Evolutionary conservation across 2,888 invertebrate species (phyloP).

Genomic region (Bedellia somnulentella): DNA sequence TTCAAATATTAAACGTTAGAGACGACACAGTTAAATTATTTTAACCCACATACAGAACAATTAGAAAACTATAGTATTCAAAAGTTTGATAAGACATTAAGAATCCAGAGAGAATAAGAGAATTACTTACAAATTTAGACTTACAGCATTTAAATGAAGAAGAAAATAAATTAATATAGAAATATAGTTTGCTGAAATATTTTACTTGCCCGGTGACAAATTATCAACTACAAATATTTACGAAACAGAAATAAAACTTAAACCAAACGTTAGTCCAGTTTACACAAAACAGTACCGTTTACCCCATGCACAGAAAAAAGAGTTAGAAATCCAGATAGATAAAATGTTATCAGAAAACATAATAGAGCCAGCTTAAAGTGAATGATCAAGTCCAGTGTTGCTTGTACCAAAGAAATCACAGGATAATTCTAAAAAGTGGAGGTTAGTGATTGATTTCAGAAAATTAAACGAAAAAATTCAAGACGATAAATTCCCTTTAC

Average conservation of each 20-base stretch:
- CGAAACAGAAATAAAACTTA: slow-evolving; percentile 1
- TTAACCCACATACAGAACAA: slow-evolving; percentile 5
- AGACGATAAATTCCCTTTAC: slow-evolving; percentile 3
- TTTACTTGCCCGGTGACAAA: too few relatives aligned
- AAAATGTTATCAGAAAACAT: slow-evolving; percentile 4
- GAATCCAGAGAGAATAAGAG: slow-evolving; percentile 10
- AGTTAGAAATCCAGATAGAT: slow-evolving; percentile 3
- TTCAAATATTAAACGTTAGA: slow-evolving; percentile 6
- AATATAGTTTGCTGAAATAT: slow-evolving; percentile 6
- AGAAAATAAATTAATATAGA: slow-evolving; percentile 4
- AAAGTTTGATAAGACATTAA: slow-evolving; percentile 7
- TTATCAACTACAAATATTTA: slow-evolving; percentile 4
- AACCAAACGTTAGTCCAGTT: slow-evolving; percentile 1
- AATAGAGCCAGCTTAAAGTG: slow-evolving; percentile 2
- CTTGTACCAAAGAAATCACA: slow-evolving; percentile 3
- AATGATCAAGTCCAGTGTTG: slow-evolving; percentile 4
- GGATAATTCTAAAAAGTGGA: slow-evolving; percentile 6
- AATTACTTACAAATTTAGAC: too few relatives aligned
- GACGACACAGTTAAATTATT: slow-evolving; percentile 5
- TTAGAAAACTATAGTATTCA: slow-evolving; percentile 8
- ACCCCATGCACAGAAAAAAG: slow-evolving; percentile 3
- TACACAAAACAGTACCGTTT: slow-evolving; percentile 3
- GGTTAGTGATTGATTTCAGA: slow-evolving; percentile 5
- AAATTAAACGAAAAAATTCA: slow-evolving; percentile 2
- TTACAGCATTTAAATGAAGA: slow-evolving; percentile 4